These are phyloP conservation scores for Drosophila asahinai DNA, from an alignment of 1,140 invertebrate species.

Conservation along the genomic window DNA sequence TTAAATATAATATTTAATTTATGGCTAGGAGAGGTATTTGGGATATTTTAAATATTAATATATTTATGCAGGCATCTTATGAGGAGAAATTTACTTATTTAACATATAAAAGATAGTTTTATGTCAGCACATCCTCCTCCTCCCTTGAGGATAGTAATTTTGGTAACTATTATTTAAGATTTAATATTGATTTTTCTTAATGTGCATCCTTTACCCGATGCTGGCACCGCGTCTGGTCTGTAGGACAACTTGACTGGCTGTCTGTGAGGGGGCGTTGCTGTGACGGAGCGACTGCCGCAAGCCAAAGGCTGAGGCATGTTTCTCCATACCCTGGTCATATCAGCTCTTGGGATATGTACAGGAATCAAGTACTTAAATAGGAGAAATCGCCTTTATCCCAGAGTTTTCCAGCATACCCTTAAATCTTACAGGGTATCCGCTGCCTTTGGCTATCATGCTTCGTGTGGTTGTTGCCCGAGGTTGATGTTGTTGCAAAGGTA, in stretches of 20 bases:
- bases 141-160: too few species aligned
- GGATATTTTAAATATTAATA: not conserved
- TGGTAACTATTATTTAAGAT: not conserved
- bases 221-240: slow-evolving; percentile 38
- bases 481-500: slow-evolving; percentile 29
- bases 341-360: not conserved
- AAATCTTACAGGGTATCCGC: slow-evolving; percentile 19
- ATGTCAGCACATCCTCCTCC: too few species aligned
- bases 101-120: too few species aligned
- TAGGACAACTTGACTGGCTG: slow-evolving; percentile 69
- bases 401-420: not conserved
- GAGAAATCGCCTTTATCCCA: not conserved
- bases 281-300: slow-evolving; percentile 17
- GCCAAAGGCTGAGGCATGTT: slow-evolving; percentile 39
- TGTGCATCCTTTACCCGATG: slow-evolving; percentile 10
- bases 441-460: slow-evolving; percentile 24
- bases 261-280: slow-evolving; percentile 64
- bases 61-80: too few species aligned
- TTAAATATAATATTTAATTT: not conserved
- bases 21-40: not conserved
- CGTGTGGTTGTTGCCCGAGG: slow-evolving; percentile 28
- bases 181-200: not conserved
- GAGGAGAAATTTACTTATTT: too few species aligned
- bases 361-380: not conserved
- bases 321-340: slow-evolving; percentile 17